Percentiles rank a stretch among this genome's conserved stretches.
These are phyloP conservation scores for Podilymbus podiceps DNA, from an alignment of 2,113 vertebrate species.

Conservation along the genomic window DNA sequence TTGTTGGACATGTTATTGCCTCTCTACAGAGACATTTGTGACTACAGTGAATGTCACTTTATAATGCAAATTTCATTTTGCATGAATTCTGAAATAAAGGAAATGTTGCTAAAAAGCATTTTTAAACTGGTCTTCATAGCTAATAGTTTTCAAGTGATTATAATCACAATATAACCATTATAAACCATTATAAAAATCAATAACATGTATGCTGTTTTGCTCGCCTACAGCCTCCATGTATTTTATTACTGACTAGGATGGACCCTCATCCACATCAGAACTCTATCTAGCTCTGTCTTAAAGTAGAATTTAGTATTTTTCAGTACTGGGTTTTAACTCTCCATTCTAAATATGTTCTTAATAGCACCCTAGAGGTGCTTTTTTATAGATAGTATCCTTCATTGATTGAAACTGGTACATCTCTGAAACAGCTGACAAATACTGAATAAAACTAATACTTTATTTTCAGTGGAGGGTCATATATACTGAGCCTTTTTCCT, in stretches of 20 bases:
- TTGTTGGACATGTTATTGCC: not conserved
- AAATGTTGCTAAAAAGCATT: not conserved
- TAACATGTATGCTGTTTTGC: accelerated
- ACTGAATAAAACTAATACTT: not conserved
- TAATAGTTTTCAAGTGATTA: not conserved
- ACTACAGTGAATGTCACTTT: not conserved
- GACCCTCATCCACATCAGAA: not conserved
- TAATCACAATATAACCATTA: not conserved
- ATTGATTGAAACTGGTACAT: not conserved
- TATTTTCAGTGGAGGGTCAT: not conserved
- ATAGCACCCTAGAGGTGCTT: not conserved
- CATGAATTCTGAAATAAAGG: not conserved
- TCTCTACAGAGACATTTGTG: not conserved
- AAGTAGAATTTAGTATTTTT: not conserved
- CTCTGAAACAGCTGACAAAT: not conserved
- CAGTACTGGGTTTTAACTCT: not conserved
- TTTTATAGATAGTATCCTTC: not conserved
- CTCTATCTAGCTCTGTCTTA: not conserved
- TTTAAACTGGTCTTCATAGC: not conserved
- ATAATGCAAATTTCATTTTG: not conserved
- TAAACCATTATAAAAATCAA: not conserved
- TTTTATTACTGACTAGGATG: not conserved
- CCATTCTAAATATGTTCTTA: not conserved
- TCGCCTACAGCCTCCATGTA: accelerated
- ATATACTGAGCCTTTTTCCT: not conserved